These are phyloP conservation scores for Pherbina coryleti DNA, from an alignment of 2,888 invertebrate genomes.

Conservation along the genomic window DNA sequence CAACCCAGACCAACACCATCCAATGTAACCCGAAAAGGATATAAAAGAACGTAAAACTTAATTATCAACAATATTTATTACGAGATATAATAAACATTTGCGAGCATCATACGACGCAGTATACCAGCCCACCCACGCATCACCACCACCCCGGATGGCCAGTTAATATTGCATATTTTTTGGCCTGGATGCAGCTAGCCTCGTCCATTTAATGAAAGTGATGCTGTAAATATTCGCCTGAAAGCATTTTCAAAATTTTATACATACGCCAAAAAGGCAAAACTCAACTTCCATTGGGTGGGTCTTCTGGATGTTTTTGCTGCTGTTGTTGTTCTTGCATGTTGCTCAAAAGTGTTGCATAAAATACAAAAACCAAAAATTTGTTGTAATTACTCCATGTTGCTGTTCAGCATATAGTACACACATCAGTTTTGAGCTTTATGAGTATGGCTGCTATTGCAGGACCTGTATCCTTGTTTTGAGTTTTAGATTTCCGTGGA, in stretches of 20 bases:
- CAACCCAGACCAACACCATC: background rate
- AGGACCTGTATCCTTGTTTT: background rate
- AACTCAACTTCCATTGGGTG: constrained; percentile 1
- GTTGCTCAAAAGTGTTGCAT: no score
- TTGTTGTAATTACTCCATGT: background rate
- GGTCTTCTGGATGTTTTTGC: background rate
- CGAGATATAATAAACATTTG: constrained; percentile 39
- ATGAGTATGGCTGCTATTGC: background rate
- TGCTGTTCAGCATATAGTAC: background rate
- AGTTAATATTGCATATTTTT: constrained; percentile 20
- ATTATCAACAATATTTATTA: constrained; percentile 36
- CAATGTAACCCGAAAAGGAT: background rate
- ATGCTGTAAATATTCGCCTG: constrained; percentile 32
- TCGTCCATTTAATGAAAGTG: constrained; percentile 31
- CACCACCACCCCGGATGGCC: background rate
- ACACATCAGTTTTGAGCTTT: background rate
- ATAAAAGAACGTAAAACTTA: constrained; percentile 31
- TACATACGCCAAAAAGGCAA: constrained; percentile 6
- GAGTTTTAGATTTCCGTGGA: no score
- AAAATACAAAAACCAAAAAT: no score
- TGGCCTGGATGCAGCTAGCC: constrained; percentile 10
- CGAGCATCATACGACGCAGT: background rate
- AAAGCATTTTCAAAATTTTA: constrained; percentile 30
- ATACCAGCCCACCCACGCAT: background rate
- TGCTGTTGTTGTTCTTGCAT: background rate